Base-by-base conservation (phyloP, 2,113 vertebrate species). In the Microtus pennsylvanicus region DNA sequence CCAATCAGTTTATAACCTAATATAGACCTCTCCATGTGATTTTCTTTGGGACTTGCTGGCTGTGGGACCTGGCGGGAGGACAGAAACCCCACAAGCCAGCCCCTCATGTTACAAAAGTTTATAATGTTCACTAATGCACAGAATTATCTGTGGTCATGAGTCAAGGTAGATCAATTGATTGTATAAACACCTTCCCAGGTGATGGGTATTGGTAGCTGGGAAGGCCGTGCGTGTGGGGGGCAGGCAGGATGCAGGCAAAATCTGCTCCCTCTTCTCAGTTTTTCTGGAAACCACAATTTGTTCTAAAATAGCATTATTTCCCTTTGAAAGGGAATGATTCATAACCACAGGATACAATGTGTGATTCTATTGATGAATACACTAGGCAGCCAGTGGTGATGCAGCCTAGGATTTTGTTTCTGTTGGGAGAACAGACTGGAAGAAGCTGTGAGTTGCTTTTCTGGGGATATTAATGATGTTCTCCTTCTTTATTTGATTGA, bases 281-380 rank as follows among this genome's bases (percentile, higher is more conserved):
- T 85, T 90, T 22, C n/a, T 90, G 21, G 8, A 38, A 82, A 65
- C 22, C 74, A 74, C 33, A 89, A 52, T 65, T 58, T 80, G n/a
- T 12, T 81, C 52, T 74, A 90, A 75, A 90, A 77, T 76, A 77
- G 74, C 14, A 50, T 89, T 85, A 72, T 83, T 70, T 78, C 77
- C 30, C 47, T 42, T 63, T 17, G 52, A 35, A 90, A 83, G 75
- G 50, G 69, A 63, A 42, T 38, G 21, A 63, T 19, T 58, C 58
- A 33, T 33, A 30, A 24, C 28, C 52, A 26, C 22, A 47, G 80
- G 45, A 83, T 30, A 58, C 7, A 89, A 0, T 61, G n/a, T 33
- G 11, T 14, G 38, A 89, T 42, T 45, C 52, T 55, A 69, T 13
- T 8, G 26, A 75, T 42, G 65, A 82, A 92, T 1, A 90, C 45